Percentiles rank a stretch among this genome's conserved stretches.
Conservation (phyloP, 2,888 invertebrate genomes). For the Myopa tessellatipennis region DNA sequence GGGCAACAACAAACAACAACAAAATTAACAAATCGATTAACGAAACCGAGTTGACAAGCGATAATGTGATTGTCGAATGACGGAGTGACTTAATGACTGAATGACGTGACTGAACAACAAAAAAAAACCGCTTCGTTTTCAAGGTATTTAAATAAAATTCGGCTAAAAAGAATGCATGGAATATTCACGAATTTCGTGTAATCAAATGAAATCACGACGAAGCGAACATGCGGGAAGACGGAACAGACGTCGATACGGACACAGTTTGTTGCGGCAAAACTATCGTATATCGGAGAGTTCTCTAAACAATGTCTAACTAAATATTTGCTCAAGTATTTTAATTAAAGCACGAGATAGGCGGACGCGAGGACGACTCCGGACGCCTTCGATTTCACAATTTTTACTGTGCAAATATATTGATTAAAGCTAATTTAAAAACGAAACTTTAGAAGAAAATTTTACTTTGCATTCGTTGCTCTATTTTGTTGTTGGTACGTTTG, state of each 20-base stretch:
- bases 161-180: too few relatives aligned
- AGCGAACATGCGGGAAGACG: background rate
- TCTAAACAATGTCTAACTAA: conserved; percentile 2
- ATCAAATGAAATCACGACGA: background rate
- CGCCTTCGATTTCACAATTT: conserved; percentile 38
- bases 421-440: conserved; percentile 54
- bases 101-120: too few relatives aligned
- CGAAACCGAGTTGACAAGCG: background rate
- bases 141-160: too few relatives aligned
- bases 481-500: too few relatives aligned
- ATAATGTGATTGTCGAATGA: background rate
- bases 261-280: background rate
- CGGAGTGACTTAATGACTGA: too few relatives aligned
- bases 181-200: too few relatives aligned
- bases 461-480: background rate
- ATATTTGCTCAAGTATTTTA: conserved; percentile 18
- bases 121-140: too few relatives aligned
- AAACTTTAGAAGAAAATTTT: background rate
- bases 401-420: conserved; percentile 49
- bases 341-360: conserved; percentile 5
- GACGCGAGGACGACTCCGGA: background rate
- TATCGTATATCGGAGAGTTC: background rate
- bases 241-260: background rate
- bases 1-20: background rate
- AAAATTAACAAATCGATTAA: background rate